A percentile compares a stretch with the other conserved stretches of the same genome.
Conservation (phyloP, 2,888 invertebrate species). For the Drosophila infuscata region DNA sequence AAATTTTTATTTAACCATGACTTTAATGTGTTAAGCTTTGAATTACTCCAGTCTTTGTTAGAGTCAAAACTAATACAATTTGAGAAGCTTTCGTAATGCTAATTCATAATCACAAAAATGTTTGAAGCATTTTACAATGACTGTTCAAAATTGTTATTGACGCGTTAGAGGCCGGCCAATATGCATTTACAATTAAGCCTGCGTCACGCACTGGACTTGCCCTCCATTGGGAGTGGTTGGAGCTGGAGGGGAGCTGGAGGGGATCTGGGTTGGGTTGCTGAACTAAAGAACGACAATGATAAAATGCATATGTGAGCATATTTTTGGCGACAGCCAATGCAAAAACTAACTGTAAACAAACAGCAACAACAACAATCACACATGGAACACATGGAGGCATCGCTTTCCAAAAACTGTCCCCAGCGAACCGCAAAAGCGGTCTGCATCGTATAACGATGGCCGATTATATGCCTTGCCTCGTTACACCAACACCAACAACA, state of each 20-base stretch:
- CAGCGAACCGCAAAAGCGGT: conserved; percentile 42
- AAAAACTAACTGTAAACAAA: conserved; percentile 43
- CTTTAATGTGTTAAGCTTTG: background rate
- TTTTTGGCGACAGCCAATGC: conserved; percentile 69
- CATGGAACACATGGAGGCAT: conserved; percentile 31
- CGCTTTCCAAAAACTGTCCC: conserved; percentile 36
- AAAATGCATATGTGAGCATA: conserved; percentile 73
- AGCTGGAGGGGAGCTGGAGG: background rate
- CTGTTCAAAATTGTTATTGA: conserved; percentile 23
- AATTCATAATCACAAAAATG: conserved; percentile 1
- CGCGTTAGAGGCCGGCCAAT: conserved; percentile 51
- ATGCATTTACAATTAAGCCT: conserved; percentile 57
- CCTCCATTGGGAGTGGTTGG: conserved; percentile 9
- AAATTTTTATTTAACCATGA: background rate
- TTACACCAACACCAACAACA: conserved; percentile 28
- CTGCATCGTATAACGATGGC: conserved; percentile 51
- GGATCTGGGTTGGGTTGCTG: background rate
- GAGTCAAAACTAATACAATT: background rate
- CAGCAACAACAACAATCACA: conserved; percentile 18
- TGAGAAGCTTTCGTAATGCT: background rate
- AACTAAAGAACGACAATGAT: conserved; percentile 45
- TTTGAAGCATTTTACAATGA: conserved; percentile 10
- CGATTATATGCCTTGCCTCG: conserved; percentile 57
- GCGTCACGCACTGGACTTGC: conserved; percentile 48
- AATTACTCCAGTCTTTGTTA: background rate